Evolutionary conservation across 2,888 invertebrate genomes (phyloP), one percentile per base, ranked within the genome.

Genomic region (Chrysina gloriosa): DNA sequence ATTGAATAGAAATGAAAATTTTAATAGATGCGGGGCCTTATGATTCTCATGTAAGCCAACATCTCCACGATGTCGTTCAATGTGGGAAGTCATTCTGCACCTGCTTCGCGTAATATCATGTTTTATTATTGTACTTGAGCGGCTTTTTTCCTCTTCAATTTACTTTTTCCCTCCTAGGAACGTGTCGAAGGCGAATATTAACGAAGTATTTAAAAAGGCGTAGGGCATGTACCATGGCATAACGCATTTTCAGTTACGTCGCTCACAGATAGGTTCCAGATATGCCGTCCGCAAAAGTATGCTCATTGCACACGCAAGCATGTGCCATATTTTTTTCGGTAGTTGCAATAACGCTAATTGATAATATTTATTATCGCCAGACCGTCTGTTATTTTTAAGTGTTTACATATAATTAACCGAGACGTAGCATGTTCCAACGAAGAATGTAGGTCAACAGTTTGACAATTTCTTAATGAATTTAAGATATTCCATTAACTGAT

Each of bases 51-150:
- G 19, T 25, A 72, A 68, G 58, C 67, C 66, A 56, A 65, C 70
- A 70, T 72, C 71, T 61, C 36, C n/a, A 69, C 65, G 65, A 69
- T 65, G 65, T 65, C 68, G 63, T 25, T 66, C 31, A 63, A 68
- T 68, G 69, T 65, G 65, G 69, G 65, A 69, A 65, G 65, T 65
- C 65, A 69, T 68, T 68, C 61, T 52, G 69, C 69, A 69, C 69
- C 69, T 69, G 69, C 69, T 29, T 48, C n/a, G 29, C 25, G 52
- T 52, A 52, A 52, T 65, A 50, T 31, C 31, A 47, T 36, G 64
- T 65, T 52, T 65, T 65, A 65, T 65, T 65, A 36, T 65, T 65
- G 58, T 61, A 61, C 58, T 61, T 61, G 42, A 27, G 27, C 42
- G n/a, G 58, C 45, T 42, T 25, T 42, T 45, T 25, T 58, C 42